Evolutionary conservation across 2,113 vertebrate genomes (phyloP), one percentile per base, ranked within the genome.

Genomic region (Brachyistius frenatus): DNA sequence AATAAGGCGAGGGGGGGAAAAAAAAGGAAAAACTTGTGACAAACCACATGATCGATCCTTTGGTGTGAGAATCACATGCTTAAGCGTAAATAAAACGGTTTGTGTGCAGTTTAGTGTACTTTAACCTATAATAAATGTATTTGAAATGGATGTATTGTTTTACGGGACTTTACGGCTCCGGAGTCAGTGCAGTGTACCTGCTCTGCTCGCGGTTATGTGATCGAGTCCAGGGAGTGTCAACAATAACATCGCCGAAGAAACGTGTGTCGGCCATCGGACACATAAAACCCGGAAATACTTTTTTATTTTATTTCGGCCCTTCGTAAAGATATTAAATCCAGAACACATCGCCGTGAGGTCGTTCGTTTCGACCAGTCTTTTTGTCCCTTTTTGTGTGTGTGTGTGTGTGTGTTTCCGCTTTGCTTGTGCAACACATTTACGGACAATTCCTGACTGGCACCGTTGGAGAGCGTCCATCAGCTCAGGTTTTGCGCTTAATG

Each of bases 301-400:
- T 23, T 23, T n/a, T n/a, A n/a, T n/a, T 23, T 23, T 23, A 23
- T 23, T 23, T 23, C 23, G 23, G 23, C 23, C 23, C 23, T 23
- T 23, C 23, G 1, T 23, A 0, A 3, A 33, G 16, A 68, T 16
- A 6, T 14, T 15, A 47, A 39, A 0, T 0, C 31, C 0, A 0
- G 0, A 7, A 41, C 0, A 53, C 1, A 10, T 8, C 0, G 1
- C 3, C 0, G 2, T 14, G 1, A 52, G 36, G 2, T 7, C 5
- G 10, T 67, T 64, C 0, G 6, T 64, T 72, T 68, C 1, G 1
- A 31, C 2, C 0, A 15, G 4, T 16, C 5, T 0, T 41, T 47
- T 57, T 10, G 8, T n/a, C 23, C 23, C 1, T 23, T 23, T 23
- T 23, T 23, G n/a, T n/a, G n/a, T n/a, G n/a, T 23, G 1, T 23